Conservation (phyloP, 1,140 invertebrate species). For the Ptiloglossa arizonensis region DNA sequence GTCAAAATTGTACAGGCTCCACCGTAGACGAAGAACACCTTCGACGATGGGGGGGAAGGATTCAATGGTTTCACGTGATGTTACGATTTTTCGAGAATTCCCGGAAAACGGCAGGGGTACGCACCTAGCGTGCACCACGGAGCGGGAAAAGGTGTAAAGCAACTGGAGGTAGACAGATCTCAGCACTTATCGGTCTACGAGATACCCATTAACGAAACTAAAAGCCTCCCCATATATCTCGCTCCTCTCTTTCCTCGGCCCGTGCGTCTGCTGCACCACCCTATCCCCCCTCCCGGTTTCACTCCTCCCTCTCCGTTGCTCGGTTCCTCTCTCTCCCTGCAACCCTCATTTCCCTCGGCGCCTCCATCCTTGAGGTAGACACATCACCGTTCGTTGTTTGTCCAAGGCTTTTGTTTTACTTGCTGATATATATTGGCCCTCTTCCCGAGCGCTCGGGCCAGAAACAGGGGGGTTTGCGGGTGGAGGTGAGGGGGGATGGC, state of each 20-base stretch:
- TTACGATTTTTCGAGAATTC: conserved; percentile 52
- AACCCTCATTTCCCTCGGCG: conserved; percentile 66
- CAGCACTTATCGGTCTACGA: conserved; percentile 81
- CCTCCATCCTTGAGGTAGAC: conserved; percentile 76
- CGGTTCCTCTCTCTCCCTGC: conserved; percentile 55
- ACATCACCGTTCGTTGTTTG: conserved; percentile 78
- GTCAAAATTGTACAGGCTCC: too few species aligned
- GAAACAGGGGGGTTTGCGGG: conserved; percentile 19
- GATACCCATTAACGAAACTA: conserved; percentile 81
- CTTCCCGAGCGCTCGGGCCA: conserved; percentile 36
- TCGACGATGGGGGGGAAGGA: background rate
- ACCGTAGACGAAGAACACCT: too few species aligned
- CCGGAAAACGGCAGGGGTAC: conserved; percentile 32
- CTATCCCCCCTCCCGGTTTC: conserved; percentile 59
- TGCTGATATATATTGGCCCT: conserved; percentile 76
- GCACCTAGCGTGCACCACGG: conserved; percentile 43
- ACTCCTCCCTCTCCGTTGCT: too few species aligned
- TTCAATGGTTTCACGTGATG: background rate
- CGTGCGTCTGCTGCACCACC: conserved; percentile 26
- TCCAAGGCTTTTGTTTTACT: conserved; percentile 78
- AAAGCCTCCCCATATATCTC: conserved; percentile 81
- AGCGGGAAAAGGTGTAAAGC: conserved; percentile 78
- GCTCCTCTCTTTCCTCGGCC: conserved; percentile 61
- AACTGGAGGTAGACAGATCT: conserved; percentile 80
- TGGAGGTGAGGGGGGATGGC: background rate